A percentile compares a stretch with the other conserved stretches of the same genome.
These are phyloP conservation scores for Toxotes lorentzi DNA, from an alignment of 2,797 vertebrate species.

Conservation along the genomic window DNA sequence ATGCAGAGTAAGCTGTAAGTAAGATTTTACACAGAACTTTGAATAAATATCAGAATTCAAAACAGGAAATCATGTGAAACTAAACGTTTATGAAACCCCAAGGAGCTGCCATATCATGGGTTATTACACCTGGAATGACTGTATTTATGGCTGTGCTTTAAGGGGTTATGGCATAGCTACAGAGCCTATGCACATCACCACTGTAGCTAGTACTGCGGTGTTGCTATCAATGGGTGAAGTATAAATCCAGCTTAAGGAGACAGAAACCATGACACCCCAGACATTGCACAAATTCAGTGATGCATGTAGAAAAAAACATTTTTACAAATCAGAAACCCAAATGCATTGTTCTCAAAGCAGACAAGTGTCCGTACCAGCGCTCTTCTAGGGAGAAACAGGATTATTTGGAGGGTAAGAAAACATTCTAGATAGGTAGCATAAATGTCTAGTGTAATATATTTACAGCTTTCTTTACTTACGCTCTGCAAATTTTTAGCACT, in stretches of 20 bases:
- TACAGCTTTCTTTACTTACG: not conserved
- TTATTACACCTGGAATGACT: constrained; percentile 13
- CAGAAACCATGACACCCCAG: not conserved
- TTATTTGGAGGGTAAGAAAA: not conserved
- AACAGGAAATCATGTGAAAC: not conserved
- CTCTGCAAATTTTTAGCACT: constrained; percentile 20
- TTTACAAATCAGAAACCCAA: not conserved
- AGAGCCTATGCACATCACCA: not conserved
- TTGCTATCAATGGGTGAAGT: not conserved
- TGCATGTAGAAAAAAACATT: not conserved
- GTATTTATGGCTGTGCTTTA: not conserved
- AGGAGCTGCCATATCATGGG: not conserved
- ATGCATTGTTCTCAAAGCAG: constrained; percentile 6
- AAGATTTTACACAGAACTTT: not conserved
- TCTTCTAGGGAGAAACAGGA: not conserved
- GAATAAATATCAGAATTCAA: not conserved
- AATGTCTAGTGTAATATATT: not conserved
- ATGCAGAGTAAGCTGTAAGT: not conserved
- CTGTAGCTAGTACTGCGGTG: too few relatives aligned
- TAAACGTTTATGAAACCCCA: not conserved
- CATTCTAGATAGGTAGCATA: not conserved
- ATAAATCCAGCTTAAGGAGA: not conserved
- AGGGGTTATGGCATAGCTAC: not conserved
- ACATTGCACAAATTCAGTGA: not conserved
- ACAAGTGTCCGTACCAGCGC: not conserved